Evolutionary conservation across 2,888 invertebrate species (phyloP).

Genomic region (Hipparchia semele): DNA sequence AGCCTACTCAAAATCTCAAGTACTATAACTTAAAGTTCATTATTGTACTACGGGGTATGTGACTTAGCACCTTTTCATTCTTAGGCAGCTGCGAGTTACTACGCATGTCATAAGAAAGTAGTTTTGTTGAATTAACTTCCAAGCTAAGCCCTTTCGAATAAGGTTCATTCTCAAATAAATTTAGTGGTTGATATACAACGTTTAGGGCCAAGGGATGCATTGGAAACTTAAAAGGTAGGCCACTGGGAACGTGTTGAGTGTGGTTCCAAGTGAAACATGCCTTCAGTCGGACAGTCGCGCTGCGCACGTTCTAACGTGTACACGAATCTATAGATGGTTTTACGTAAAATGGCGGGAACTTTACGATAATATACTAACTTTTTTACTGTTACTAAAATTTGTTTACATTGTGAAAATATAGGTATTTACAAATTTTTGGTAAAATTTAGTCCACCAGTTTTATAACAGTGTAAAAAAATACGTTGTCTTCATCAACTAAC

Average conservation of each 20-base stretch:
- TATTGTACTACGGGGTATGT: constrained; percentile 35
- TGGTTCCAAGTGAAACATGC: constrained; percentile 62
- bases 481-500: background rate
- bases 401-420: constrained; percentile 3
- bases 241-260: constrained; percentile 66
- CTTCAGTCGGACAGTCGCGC: constrained; percentile 77
- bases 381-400: constrained; percentile 44
- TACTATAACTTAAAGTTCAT: constrained; percentile 37
- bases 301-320: constrained; percentile 71
- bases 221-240: constrained; percentile 77
- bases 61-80: constrained; percentile 32
- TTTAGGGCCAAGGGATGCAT: constrained; percentile 40
- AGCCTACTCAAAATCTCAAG: constrained; percentile 48
- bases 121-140: constrained; percentile 40
- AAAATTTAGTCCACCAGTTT: background rate
- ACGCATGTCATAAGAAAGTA: constrained; percentile 35
- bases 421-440: background rate
- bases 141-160: background rate
- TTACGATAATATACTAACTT: constrained; percentile 68
- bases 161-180: constrained; percentile 27
- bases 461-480: background rate
- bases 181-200: constrained; percentile 42
- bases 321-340: constrained; percentile 53
- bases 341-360: constrained; percentile 69
- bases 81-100: constrained; percentile 18